phyloP scores from a whole-genome alignment of 2,113 vertebrate genomes.

The Eurypyga helias region DNA sequence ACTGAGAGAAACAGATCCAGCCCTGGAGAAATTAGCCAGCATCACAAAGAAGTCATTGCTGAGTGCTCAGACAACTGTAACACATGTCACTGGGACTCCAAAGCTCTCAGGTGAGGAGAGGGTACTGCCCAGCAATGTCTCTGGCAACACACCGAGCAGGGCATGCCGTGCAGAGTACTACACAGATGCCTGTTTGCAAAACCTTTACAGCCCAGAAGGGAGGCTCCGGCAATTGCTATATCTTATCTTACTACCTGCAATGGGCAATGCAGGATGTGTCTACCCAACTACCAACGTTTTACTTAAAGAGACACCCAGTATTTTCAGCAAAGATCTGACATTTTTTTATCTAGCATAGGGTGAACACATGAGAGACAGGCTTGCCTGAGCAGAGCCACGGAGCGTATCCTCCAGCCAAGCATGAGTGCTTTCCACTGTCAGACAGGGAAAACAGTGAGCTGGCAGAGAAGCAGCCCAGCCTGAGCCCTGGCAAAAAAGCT shows the following conservation, averaged over 20 bases:
- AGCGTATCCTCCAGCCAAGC: background rate
- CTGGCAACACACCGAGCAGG: background rate
- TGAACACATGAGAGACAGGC: background rate
- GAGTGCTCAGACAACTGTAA: background rate
- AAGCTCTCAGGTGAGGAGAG: background rate
- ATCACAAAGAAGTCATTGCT: background rate
- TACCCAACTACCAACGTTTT: background rate
- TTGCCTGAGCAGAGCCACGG: background rate
- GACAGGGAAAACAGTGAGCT: background rate
- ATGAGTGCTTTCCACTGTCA: background rate
- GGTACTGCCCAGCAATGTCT: background rate
- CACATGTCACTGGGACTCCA: constrained; percentile 14
- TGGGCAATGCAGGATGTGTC: background rate
- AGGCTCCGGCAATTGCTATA: background rate
- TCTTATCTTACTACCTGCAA: background rate
- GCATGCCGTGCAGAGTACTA: background rate
- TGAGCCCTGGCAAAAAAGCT: background rate
- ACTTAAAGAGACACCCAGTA: background rate
- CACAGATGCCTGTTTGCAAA: background rate
- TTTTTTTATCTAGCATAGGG: rapidly evolving
- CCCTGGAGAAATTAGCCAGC: constrained; percentile 24
- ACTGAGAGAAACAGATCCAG: background rate
- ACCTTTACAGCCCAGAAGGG: background rate
- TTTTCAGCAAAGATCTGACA: background rate
- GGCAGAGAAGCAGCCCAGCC: background rate